These are phyloP conservation scores for Grammomys dolichurus DNA, from an alignment of 2,113 vertebrate species.

Conservation along the genomic window DNA sequence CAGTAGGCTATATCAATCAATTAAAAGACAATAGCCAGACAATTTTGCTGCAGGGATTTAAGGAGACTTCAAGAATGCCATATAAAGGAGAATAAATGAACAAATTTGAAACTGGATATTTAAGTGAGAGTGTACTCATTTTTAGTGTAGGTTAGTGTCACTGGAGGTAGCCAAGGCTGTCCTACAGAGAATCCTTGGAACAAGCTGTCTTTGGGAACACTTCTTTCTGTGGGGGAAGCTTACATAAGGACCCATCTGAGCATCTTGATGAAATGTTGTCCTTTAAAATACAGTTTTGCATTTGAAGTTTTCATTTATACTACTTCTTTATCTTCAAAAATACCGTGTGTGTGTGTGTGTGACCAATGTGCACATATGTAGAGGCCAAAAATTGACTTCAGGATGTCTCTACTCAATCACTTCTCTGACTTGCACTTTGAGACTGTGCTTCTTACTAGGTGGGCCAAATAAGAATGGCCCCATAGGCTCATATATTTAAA, in stretches of 20 bases:
- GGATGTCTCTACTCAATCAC: neutral
- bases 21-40: slow-evolving; percentile 90
- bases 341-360: neutral
- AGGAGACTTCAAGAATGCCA: slow-evolving; percentile 92
- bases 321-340: slow-evolving; percentile 27
- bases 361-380: neutral
- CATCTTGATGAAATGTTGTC: neutral
- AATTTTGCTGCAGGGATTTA: slow-evolving; percentile 90
- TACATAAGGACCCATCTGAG: neutral
- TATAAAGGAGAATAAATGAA: slow-evolving; percentile 92
- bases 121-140: slow-evolving; percentile 94
- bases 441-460: neutral
- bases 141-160: slow-evolving; percentile 89
- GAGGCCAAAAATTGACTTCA: neutral
- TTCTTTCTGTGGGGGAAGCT: slow-evolving; percentile 37
- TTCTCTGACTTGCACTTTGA: neutral
- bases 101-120: slow-evolving; percentile 94
- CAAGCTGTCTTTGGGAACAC: slow-evolving; percentile 64
- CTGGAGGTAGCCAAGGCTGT: slow-evolving; percentile 95
- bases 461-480: neutral
- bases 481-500: neutral
- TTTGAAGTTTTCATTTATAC: neutral
- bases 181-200: slow-evolving; percentile 86
- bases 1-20: slow-evolving; percentile 93
- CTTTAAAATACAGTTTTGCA: neutral